Evolutionary conservation across 1,140 invertebrate genomes (phyloP), one percentile per base, ranked within the genome.

Genomic region (Branchinecta lynchi): DNA sequence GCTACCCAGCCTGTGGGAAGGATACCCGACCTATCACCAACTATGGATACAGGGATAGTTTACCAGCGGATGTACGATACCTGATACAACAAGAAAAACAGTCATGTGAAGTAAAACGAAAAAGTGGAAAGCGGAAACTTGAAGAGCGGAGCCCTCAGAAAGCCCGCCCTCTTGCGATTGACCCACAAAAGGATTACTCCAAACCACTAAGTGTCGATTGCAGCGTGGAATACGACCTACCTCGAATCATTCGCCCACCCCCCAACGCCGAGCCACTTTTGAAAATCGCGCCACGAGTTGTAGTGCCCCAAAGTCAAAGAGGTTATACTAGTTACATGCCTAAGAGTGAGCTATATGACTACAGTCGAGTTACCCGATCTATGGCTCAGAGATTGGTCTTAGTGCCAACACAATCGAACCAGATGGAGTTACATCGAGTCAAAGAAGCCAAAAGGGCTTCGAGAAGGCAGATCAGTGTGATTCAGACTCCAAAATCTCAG

Each of bases 211-310:
- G 88, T 80, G 88, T 89, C 72, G 88, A 89, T 78, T 89, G 88
- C 80, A 89, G 87, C 80, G 87, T 89, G 70, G 88, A 90, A 79
- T 90, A 89, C 81, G 88, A 89, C 79, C 80, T 90, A 75, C 88
- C 88, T 70, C 87, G 87, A 75, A 86, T 87, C 77, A 87, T 87
- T 44, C 88, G 89, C 77, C 87, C 88, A 70, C 87, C 88, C 71
- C 85, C 85, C 73, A 87, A 87, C 44, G 86, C 85, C 71, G 17
- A 72, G 66, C 71, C 71, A 17, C 66, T 71, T 21, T 68, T 71
- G 51, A 70, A 69, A 60, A 43, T 70, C 10, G 70, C 70, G 12
- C 66, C 66, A 7, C 70, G 65, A 8, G 45, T 66, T 67, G 66
- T 45, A 17, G 43, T 70, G 10, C 44, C 65, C 20, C 12, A 60